Evolutionary conservation across 37 sponge, comb jelly and placozoan species (phyloP).

Genomic region (Eunapius fragilis): DNA sequence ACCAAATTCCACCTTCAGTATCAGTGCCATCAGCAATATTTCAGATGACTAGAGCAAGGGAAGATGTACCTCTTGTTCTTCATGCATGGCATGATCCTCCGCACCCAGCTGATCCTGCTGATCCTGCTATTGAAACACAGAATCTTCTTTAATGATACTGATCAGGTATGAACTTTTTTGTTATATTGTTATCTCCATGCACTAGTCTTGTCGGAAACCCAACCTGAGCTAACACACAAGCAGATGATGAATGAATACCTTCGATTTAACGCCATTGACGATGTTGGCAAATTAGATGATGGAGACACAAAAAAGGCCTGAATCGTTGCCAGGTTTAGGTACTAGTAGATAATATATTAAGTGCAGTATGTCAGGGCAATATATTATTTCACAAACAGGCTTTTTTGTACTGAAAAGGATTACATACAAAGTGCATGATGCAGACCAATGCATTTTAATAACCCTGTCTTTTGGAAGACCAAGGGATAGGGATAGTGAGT

Average conservation of each 20-base stretch:
- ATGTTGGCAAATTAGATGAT: not conserved
- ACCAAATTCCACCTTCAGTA: not conserved
- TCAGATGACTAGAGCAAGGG: not conserved
- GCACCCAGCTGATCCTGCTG: slow-evolving; percentile 86
- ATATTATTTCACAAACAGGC: too few relatives aligned
- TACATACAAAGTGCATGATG: too few relatives aligned
- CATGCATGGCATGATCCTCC: slow-evolving; percentile 85
- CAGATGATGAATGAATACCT: slow-evolving; percentile 70
- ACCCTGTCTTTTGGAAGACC: too few relatives aligned
- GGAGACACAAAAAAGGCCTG: not conserved
- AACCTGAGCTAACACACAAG: slow-evolving; percentile 31
- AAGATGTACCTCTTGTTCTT: slow-evolving; percentile 41
- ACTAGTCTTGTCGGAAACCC: slow-evolving; percentile 50
- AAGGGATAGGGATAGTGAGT: too few relatives aligned
- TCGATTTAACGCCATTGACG: slow-evolving; percentile 10
- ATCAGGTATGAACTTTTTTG: too few relatives aligned
- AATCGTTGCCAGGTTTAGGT: too few relatives aligned
- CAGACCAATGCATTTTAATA: too few relatives aligned
- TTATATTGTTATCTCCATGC: too few relatives aligned
- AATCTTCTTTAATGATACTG: slow-evolving; percentile 16
- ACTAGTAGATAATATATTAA: too few relatives aligned
- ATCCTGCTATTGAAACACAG: slow-evolving; percentile 78
- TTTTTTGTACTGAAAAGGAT: too few relatives aligned
- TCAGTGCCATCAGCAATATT: not conserved
- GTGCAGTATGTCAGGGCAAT: too few relatives aligned